Evolutionary conservation across 2,888 invertebrate species (phyloP), one percentile per base, ranked within the genome.

Genomic region (Stenurella melanura): DNA sequence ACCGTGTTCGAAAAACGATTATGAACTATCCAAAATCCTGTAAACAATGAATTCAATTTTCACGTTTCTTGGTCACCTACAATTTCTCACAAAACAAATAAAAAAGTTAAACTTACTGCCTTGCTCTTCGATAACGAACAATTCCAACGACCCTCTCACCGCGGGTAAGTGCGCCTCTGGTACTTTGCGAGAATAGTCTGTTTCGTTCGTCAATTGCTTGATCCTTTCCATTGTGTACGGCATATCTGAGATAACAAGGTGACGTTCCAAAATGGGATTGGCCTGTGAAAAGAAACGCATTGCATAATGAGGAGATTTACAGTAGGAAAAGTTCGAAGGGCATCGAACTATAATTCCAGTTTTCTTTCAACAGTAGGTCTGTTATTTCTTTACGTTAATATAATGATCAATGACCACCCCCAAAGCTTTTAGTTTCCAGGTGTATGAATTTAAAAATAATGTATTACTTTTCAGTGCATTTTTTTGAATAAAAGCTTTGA

Each of bases 181-280:
- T 69, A 83, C 80, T 17, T 77, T 76, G 15, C 80, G 78, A 58
- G 76, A 82, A 7, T 75, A 75, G 34, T 80, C 85, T n/a, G 93
- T 92, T 84, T 94, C 94, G 84, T 93, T 93, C n/a, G 93, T 93
- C 80, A 94, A 90, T 82, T 92, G 90, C 87, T 93, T 93, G 80
- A 96, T 90, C 87, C 95, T 94, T 77, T 95, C 95, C 92, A 97
- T 95, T 77, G 95, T 95, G 88, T 93, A 95, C n/a, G 94, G 93
- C 66, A 92, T 92, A 82, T 95, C 93, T 1, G 95, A 93, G 78
- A 96, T 93, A 60, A 98, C 94, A 81, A 98, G 92, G 90, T 98
- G 98, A 76, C 97, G 93, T 90, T 98, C 96, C 87, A 97, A 90
- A 83, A 97, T 95, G 89, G 94, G 93, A 83, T 93, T 93, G 0